A percentile compares a stretch with the other conserved stretches of the same genome.
Evolutionary conservation across 2,888 invertebrate species (phyloP).

Genomic region (Micoletzkya japonica): DNA sequence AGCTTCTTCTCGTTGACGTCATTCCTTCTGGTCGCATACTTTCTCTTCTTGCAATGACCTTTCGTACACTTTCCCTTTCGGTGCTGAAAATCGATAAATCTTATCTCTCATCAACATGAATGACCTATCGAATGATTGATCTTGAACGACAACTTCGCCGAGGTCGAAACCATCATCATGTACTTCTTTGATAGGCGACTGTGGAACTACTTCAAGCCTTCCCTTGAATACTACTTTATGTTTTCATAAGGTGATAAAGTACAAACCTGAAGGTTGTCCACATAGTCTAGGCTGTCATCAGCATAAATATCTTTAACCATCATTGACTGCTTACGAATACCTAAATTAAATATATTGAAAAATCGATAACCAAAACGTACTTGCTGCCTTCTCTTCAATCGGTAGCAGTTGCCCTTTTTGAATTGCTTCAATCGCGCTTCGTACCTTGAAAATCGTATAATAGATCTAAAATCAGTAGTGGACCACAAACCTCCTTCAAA

Average conservation of each 20-base stretch:
- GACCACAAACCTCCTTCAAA: conserved; percentile 80
- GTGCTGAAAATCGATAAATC: background rate
- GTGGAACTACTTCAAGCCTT: too few species aligned
- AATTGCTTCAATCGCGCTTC: conserved; percentile 12
- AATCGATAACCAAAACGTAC: background rate
- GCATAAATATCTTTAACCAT: conserved; percentile 14
- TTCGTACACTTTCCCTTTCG: background rate
- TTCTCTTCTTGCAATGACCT: background rate
- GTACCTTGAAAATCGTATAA: background rate
- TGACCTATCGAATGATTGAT: background rate
- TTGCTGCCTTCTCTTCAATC: background rate
- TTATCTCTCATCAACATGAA: too few species aligned
- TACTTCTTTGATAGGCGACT: too few species aligned
- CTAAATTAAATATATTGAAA: background rate
- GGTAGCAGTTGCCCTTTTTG: conserved; percentile 10
- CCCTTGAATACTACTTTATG: background rate
- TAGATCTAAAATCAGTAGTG: background rate
- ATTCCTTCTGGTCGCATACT: conserved; percentile 22
- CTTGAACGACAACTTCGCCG: too few species aligned
- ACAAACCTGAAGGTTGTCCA: conserved; percentile 20
- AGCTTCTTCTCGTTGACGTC: conserved; percentile 13
- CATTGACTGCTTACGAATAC: too few species aligned
- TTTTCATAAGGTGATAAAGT: background rate
- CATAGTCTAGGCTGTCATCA: conserved; percentile 21
- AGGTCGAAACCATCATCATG: too few species aligned